Evolutionary conservation across 2,888 invertebrate genomes (phyloP), one percentile per base, ranked within the genome.

Genomic region (Scotopteryx bipunctaria): DNA sequence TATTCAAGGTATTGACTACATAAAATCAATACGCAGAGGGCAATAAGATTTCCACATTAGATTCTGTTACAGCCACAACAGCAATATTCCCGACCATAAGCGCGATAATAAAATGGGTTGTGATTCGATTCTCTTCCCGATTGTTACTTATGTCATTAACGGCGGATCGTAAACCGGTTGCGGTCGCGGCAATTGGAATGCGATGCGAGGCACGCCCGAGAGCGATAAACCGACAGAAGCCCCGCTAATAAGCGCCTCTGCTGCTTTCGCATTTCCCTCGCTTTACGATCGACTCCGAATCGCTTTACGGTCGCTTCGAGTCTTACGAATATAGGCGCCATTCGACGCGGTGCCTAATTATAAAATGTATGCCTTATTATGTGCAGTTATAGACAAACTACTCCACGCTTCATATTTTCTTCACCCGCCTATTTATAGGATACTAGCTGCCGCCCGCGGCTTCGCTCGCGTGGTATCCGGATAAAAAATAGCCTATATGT

Each of bases 51-150:
- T 40, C 40, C 32, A 48, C 41, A 54, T 54, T 29, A 57, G 46
- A 58, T 56, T 55, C 48, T 56, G 53, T 55, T 56, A 42, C 14
- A 14, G 54, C 47, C 52, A 41, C 54, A 58, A 54, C 57, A 56
- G 59, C 59, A 56, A 58, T 63, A 63, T 57, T 55, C 58, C 41
- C 47, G 56, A 45, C 57, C 50, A 57, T 58, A 67, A 61, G 57
- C 54, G 58, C 78, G 73, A 78, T 78, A 79, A 76, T 83, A 79
- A 84, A 82, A 78, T 76, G 69, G 76, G 74, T 74, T 73, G 79
- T 76, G 81, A 81, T 81, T 84, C 81, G 83, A 79, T 83, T 83
- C 82, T 82, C 83, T 85, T 84, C 85, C 84, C 84, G 82, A 82
- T 85, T 79, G 76, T 81, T 73, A 76, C 71, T 72, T 69, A 73